A percentile compares a stretch with the other conserved stretches of the same genome.
phyloP scores from a whole-genome alignment of 2,888 invertebrate species.

The Plagodis pulveraria region DNA sequence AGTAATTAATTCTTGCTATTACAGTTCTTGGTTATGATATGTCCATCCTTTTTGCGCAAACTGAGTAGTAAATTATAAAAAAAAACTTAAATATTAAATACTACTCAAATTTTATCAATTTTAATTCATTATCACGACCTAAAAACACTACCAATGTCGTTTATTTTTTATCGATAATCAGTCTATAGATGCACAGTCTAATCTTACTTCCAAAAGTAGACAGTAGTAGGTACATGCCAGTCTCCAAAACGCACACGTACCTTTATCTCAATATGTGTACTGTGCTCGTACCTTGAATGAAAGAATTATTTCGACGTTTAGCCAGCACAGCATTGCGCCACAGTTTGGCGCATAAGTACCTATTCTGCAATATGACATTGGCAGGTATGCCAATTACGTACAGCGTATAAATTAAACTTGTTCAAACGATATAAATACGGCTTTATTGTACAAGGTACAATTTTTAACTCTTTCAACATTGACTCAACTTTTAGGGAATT shows the following conservation, averaged over 20 bases:
- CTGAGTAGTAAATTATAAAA: no score
- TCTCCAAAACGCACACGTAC: background rate
- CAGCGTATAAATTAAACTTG: constrained; percentile 19
- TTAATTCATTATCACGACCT: no score
- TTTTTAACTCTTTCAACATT: constrained; percentile 2
- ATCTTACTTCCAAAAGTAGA: no score
- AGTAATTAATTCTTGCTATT: no score
- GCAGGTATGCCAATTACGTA: constrained; percentile 40
- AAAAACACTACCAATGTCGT: no score
- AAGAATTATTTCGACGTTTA: constrained; percentile 28
- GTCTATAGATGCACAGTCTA: no score
- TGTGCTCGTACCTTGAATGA: constrained; percentile 18
- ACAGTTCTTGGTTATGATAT: no score
- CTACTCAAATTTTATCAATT: no score
- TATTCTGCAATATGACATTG: constrained; percentile 53
- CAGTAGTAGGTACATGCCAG: no score
- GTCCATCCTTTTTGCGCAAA: no score
- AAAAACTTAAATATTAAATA: no score
- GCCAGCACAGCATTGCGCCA: constrained; percentile 44
- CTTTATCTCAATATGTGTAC: background rate
- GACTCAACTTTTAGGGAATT: background rate
- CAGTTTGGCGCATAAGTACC: constrained; percentile 41
- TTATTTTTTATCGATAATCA: no score
- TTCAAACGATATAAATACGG: constrained; percentile 11
- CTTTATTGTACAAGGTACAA: constrained; percentile 8